A percentile compares a stretch with the other conserved stretches of the same genome.
Conservation (phyloP, 2,797 vertebrate genomes). For the Silurus aristotelis region DNA sequence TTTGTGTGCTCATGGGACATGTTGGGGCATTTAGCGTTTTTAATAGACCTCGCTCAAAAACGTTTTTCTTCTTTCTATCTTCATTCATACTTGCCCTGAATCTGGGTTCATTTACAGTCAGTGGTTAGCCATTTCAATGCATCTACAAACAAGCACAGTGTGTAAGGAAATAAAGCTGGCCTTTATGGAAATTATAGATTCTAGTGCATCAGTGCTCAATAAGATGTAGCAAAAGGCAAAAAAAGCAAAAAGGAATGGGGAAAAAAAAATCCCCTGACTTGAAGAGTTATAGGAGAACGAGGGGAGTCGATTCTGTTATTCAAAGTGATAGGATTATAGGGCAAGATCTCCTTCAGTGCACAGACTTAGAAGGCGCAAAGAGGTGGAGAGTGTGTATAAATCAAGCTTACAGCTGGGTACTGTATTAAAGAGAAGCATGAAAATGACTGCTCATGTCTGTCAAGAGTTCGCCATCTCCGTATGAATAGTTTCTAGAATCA, state of each 20-base stretch:
- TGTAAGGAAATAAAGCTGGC: background rate
- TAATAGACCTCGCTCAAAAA: background rate
- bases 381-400: slow-evolving; percentile 38
- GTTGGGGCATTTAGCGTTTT: slow-evolving; percentile 20
- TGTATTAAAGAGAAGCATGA: slow-evolving; percentile 40
- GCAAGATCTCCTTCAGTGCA: slow-evolving; percentile 45
- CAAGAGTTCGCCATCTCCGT: slow-evolving; percentile 23
- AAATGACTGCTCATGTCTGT: slow-evolving; percentile 43
- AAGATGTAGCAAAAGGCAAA: slow-evolving; percentile 1
- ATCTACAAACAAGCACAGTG: background rate
- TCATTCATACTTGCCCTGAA: background rate
- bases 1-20: slow-evolving; percentile 23
- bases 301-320: slow-evolving; percentile 43
- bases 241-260: background rate
- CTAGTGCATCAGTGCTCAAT: background rate
- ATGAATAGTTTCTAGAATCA: slow-evolving; percentile 19
- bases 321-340: slow-evolving; percentile 49
- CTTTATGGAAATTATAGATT: background rate
- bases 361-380: slow-evolving; percentile 30
- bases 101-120: slow-evolving; percentile 32
- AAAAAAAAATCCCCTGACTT: background rate
- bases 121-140: background rate
- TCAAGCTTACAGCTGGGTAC: slow-evolving; percentile 48
- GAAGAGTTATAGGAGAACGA: slow-evolving; percentile 11
- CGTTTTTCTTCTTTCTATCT: background rate